Evolutionary conservation across 2,888 invertebrate species (phyloP).

Genomic region (Diaphora mendica): DNA sequence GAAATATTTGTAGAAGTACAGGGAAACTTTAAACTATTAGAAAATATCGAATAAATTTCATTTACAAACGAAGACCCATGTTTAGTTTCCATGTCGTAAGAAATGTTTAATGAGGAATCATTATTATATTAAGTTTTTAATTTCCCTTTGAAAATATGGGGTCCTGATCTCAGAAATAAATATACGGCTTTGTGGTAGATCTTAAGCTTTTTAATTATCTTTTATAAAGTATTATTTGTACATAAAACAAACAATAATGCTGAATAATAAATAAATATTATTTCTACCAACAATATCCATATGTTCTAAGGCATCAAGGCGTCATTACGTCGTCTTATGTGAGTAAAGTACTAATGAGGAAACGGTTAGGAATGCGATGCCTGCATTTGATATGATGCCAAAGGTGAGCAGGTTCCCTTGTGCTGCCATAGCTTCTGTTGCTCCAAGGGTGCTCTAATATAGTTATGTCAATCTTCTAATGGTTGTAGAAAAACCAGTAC

Average conservation of each 20-base stretch:
- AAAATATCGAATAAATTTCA: too few relatives aligned
- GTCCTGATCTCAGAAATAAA: not conserved
- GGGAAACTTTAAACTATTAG: too few relatives aligned
- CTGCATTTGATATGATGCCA: constrained; percentile 42
- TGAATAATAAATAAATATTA: not conserved
- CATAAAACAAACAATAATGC: not conserved
- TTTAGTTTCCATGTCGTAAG: not conserved
- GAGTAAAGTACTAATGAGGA: constrained; percentile 57
- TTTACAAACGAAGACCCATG: not conserved
- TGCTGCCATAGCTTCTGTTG: constrained; percentile 18
- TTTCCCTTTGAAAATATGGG: too few relatives aligned
- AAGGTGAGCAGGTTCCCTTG: constrained; percentile 47
- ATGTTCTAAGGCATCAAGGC: constrained; percentile 35
- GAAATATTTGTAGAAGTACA: too few relatives aligned
- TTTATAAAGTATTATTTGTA: not conserved
- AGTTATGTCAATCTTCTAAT: not conserved
- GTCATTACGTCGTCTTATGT: constrained; percentile 48
- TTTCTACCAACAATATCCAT: constrained; percentile 19
- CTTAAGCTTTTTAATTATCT: too few relatives aligned
- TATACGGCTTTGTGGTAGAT: too few relatives aligned
- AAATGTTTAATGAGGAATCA: too few relatives aligned
- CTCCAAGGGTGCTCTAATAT: constrained; percentile 31
- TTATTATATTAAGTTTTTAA: too few relatives aligned
- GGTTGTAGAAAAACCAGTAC: not conserved
- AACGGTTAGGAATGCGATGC: constrained; percentile 48